A percentile compares a stretch with the other conserved stretches of the same genome.
Evolutionary conservation across 2,888 invertebrate species (phyloP).

Genomic region (Eubasilissa splendida): DNA sequence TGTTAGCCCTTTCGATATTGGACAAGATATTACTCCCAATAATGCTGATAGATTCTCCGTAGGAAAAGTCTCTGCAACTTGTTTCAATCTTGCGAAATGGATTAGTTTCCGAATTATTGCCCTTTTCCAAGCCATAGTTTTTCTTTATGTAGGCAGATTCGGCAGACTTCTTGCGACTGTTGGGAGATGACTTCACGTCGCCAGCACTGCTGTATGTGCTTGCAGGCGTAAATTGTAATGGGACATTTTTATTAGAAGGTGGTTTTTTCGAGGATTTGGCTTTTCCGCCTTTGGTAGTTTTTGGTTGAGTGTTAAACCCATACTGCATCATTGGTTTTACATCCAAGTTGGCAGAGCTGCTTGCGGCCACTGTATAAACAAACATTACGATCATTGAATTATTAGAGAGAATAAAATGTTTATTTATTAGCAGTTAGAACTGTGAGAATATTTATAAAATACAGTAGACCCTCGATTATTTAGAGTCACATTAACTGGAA

Average conservation of each 20-base stretch:
- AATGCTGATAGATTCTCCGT: constrained; percentile 48
- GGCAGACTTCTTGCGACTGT: constrained; percentile 13
- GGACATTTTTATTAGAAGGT: not conserved
- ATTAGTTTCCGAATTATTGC: constrained; percentile 1
- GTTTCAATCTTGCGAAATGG: constrained; percentile 46
- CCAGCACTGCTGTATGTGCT: not conserved
- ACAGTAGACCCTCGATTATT: too few species aligned
- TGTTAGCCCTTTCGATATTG: constrained; percentile 22
- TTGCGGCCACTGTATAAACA: constrained; percentile 3
- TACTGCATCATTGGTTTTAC: not conserved
- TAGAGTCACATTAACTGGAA: too few species aligned
- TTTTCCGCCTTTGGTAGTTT: constrained; percentile 21
- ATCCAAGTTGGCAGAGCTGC: not conserved
- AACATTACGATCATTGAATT: too few species aligned
- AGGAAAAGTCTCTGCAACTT: constrained; percentile 57
- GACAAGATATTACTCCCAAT: constrained; percentile 35
- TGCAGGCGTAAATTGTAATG: not conserved
- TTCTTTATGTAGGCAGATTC: constrained; percentile 28
- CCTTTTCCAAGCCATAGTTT: constrained; percentile 8
- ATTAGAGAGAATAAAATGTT: too few species aligned
- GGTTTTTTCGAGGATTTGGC: constrained; percentile 14
- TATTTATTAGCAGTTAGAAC: too few species aligned
- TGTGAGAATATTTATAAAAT: too few species aligned
- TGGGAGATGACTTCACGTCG: not conserved
- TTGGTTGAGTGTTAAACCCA: constrained; percentile 18